Base-by-base conservation (phyloP, 1,140 invertebrate genomes). In the Drosophila sechellia region DNA sequence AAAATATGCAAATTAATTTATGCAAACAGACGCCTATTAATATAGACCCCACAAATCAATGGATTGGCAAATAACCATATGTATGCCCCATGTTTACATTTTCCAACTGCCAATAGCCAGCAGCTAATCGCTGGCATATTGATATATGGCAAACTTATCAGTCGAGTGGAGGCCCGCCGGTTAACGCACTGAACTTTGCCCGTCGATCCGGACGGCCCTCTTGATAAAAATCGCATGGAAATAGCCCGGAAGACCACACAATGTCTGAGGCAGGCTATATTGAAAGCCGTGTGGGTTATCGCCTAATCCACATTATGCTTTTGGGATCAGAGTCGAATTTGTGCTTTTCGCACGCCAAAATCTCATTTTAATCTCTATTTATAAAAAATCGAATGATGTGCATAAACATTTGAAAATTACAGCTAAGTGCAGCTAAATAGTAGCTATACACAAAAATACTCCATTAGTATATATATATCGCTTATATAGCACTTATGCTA, bases 1-100 rank as follows among this genome's bases (percentile, higher is more conserved):
- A 34, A 34, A 34, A 15, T 46, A 17, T 42, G 39, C 37, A 31
- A 53, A 39, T 43, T 56, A 45, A 66, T 53, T 64, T 15, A 69
- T 37, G 31, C 46, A 42, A 43, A 22, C 64, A 34, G 11, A 15
- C 12, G 34, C 17, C 8, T 42, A 42, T 22, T 22, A 58, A 43
- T 43, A 40, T 34, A 22, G 25, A 59, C 27, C 25, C 15, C 65
- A 31, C 34, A 69, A 69, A 69, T 69, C 34, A 54, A 56, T 8
- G 17, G n/a, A n/a, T 20, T n/a, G 4, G 5, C 49, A 70, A 69
- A 48, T 48, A 55, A 22, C 20, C 2, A 22, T 3, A 22, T 22
- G 25, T 53, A 31, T 31, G 34, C 43, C 20, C 42, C 50, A 49
- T 70, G 64, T 69, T 48, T 69, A 69, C 64, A 70, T 35, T 15